Evolutionary conservation across 2,797 vertebrate species (phyloP).

Genomic region (Sebastolobus alascanus): DNA sequence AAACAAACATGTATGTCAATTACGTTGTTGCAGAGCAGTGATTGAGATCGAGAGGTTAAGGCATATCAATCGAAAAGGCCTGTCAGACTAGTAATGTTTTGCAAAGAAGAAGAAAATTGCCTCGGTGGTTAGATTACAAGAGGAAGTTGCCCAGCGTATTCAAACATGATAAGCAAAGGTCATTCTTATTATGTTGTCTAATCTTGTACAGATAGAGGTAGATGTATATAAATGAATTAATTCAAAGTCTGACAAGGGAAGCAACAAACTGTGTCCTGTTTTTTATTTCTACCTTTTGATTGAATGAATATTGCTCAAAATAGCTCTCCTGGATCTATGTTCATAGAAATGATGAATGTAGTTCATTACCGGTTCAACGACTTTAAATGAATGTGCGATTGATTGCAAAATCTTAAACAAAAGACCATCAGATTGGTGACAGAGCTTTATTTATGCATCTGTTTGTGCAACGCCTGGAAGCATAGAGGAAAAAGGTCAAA

Average conservation of each 20-base stretch:
- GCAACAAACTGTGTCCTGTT: background rate
- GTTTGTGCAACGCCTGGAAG: conserved; percentile 38
- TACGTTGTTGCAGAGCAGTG: conserved; percentile 16
- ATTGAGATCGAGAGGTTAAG: conserved; percentile 13
- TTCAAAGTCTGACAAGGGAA: background rate
- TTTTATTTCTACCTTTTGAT: background rate
- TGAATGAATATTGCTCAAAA: background rate
- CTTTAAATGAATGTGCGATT: background rate
- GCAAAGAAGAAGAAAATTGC: background rate
- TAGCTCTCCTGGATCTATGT: background rate
- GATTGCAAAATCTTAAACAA: background rate
- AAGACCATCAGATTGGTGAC: background rate
- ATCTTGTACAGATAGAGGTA: background rate
- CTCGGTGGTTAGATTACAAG: background rate
- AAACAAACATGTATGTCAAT: conserved; percentile 59
- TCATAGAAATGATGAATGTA: background rate
- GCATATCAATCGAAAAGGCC: conserved; percentile 22
- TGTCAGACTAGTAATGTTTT: conserved; percentile 11
- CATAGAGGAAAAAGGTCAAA: conserved; percentile 68
- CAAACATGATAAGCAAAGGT: background rate
- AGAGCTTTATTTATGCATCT: conserved; percentile 31
- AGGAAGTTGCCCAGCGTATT: background rate
- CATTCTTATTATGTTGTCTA: background rate
- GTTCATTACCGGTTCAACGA: too few species aligned
- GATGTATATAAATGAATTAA: background rate